phyloP scores from a whole-genome alignment of 2,797 vertebrate species.

The Lycodopsis pacificus region DNA sequence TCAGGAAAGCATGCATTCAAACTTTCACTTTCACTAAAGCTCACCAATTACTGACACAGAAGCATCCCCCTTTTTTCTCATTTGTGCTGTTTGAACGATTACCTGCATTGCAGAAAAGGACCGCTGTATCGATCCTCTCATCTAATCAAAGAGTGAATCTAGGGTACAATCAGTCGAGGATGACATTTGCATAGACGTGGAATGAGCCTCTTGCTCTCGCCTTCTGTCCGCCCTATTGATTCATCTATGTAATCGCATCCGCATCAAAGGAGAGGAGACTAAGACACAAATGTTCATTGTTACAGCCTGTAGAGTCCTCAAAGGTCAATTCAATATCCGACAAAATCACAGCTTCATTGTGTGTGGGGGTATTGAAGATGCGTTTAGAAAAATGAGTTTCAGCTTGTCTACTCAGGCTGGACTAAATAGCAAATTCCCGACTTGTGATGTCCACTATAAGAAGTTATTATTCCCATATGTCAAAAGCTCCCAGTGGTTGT shows the following conservation, averaged over 20 bases:
- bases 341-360: conserved; percentile 45
- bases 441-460: neutral
- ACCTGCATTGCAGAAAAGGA: conserved; percentile 37
- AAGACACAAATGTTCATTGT: conserved; percentile 26
- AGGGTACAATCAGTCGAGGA: conserved; percentile 33
- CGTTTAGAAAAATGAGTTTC: neutral
- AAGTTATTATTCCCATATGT: conserved; percentile 2
- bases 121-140: conserved; percentile 58
- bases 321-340: conserved; percentile 34
- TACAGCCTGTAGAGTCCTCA: conserved; percentile 15
- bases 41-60: neutral
- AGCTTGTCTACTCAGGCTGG: neutral
- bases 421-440: conserved; percentile 3
- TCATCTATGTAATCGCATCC: conserved; percentile 45
- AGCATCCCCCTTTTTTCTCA: conserved; percentile 15
- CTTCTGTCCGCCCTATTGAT: conserved; percentile 61
- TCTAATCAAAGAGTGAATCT: conserved; percentile 67
- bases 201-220: conserved; percentile 52
- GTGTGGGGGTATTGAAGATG: neutral
- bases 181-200: conserved; percentile 65
- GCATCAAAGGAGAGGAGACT: conserved; percentile 23
- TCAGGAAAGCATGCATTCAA: conserved; percentile 13
- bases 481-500: neutral
- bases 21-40: neutral
- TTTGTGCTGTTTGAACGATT: conserved; percentile 54